phyloP scores from a whole-genome alignment of 1,140 invertebrate genomes.

The Neodiprion fabricii region DNA sequence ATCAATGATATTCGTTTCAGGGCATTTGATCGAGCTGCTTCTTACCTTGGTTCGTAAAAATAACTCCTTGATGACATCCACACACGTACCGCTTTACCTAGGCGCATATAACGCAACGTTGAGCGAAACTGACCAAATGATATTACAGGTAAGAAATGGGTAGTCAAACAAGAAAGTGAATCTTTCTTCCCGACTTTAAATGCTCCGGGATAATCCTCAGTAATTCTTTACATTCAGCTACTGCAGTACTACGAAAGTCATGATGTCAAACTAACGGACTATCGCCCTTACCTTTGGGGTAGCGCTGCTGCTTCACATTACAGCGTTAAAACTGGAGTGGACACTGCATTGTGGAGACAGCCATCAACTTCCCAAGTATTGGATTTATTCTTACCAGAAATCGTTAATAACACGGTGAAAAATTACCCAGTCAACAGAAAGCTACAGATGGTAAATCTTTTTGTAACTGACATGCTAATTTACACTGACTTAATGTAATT shows the following conservation, averaged over 20 bases:
- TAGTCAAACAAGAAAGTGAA: neutral
- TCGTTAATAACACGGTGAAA: slow-evolving; percentile 70
- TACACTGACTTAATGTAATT: too few species aligned
- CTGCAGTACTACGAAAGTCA: slow-evolving; percentile 69
- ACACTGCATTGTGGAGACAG: slow-evolving; percentile 71
- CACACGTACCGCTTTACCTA: slow-evolving; percentile 74
- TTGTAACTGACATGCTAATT: too few species aligned
- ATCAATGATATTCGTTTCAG: slow-evolving; percentile 33
- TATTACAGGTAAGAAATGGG: slow-evolving; percentile 58
- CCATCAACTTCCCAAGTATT: slow-evolving; percentile 75
- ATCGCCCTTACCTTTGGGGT: slow-evolving; percentile 82
- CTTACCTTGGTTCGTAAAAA: slow-evolving; percentile 67
- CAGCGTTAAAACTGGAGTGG: slow-evolving; percentile 67
- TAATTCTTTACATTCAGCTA: slow-evolving; percentile 48
- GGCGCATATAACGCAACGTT: slow-evolving; percentile 75
- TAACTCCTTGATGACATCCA: slow-evolving; percentile 65
- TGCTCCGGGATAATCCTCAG: neutral
- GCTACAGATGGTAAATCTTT: slow-evolving; percentile 38
- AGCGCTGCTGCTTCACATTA: slow-evolving; percentile 78
- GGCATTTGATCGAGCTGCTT: slow-evolving; percentile 67
- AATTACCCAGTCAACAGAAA: slow-evolving; percentile 67
- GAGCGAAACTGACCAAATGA: slow-evolving; percentile 67
- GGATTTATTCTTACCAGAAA: slow-evolving; percentile 70
- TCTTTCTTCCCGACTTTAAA: neutral
- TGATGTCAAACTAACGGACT: slow-evolving; percentile 68